Conservation (phyloP, 2,888 invertebrate species). For the Papilio demoleus region DNA sequence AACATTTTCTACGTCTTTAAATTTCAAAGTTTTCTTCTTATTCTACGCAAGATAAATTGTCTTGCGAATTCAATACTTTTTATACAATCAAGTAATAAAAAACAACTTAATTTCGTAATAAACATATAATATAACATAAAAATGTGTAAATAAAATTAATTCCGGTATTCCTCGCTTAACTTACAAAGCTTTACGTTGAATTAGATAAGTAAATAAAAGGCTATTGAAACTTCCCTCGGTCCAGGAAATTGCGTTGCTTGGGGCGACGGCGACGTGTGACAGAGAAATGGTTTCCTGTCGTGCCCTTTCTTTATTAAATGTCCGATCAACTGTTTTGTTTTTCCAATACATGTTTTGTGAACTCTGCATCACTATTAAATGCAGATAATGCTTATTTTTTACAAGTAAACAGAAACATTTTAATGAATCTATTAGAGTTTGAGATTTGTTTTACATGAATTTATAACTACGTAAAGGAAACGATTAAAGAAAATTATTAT, state of each 20-base stretch:
- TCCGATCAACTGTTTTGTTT: slow-evolving; percentile 31
- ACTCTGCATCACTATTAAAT: slow-evolving; percentile 6
- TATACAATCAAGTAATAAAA: too few species aligned
- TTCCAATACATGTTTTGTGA: slow-evolving; percentile 21
- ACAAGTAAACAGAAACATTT: background rate
- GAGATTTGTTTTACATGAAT: too few species aligned
- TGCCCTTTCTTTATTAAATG: slow-evolving; percentile 37
- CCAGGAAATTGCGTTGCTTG: slow-evolving; percentile 38
- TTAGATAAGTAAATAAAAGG: slow-evolving; percentile 39
- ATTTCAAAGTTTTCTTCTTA: background rate
- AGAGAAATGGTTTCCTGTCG: slow-evolving; percentile 39
- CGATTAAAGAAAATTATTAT: too few species aligned
- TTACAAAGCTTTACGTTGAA: slow-evolving; percentile 26
- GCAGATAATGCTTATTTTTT: background rate
- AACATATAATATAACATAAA: background rate
- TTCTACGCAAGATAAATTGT: too few species aligned
- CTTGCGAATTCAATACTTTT: too few species aligned
- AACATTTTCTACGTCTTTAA: background rate
- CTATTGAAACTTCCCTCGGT: slow-evolving; percentile 36
- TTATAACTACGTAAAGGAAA: too few species aligned
- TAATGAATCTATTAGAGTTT: background rate
- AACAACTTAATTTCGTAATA: too few species aligned
- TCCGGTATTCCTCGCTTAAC: slow-evolving; percentile 8
- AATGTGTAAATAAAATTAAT: background rate
- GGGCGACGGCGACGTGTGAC: slow-evolving; percentile 39